These are phyloP conservation scores for Onychostruthus taczanowskii DNA, from an alignment of 2,113 vertebrate genomes.

Conservation along the genomic window DNA sequence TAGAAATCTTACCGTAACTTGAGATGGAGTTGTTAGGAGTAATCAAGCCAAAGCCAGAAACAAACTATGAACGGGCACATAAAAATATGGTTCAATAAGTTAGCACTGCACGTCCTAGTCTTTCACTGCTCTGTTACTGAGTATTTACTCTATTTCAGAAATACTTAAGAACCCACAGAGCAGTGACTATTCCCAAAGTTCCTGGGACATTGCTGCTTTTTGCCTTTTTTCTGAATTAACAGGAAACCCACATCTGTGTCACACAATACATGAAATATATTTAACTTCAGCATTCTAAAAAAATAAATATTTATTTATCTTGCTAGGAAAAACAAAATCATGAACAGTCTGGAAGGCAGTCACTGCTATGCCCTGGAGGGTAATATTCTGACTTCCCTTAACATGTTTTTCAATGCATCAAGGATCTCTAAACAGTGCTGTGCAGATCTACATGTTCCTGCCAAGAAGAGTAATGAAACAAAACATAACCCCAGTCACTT, in stretches of 20 bases:
- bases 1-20: background rate
- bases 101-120: background rate
- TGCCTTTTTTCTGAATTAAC: background rate
- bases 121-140: background rate
- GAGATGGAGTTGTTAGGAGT: background rate
- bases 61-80: background rate
- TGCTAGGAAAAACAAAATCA: background rate
- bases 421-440: background rate
- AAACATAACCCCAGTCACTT: background rate
- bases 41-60: conserved; percentile 4
- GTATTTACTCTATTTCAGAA: conserved; percentile 10
- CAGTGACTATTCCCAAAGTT: background rate
- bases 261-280: conserved; percentile 10
- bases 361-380: background rate
- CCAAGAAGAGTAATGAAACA: background rate
- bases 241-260: background rate
- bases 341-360: background rate
- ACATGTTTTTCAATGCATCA: background rate
- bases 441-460: background rate
- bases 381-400: background rate
- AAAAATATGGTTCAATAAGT: background rate
- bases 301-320: conserved; percentile 14
- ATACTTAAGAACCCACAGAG: background rate
- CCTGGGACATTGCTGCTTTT: background rate
- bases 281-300: conserved; percentile 9